Percentiles rank a stretch among this genome's conserved stretches.
Evolutionary conservation across 2,797 vertebrate genomes (phyloP).

Genomic region (Mus caroli): DNA sequence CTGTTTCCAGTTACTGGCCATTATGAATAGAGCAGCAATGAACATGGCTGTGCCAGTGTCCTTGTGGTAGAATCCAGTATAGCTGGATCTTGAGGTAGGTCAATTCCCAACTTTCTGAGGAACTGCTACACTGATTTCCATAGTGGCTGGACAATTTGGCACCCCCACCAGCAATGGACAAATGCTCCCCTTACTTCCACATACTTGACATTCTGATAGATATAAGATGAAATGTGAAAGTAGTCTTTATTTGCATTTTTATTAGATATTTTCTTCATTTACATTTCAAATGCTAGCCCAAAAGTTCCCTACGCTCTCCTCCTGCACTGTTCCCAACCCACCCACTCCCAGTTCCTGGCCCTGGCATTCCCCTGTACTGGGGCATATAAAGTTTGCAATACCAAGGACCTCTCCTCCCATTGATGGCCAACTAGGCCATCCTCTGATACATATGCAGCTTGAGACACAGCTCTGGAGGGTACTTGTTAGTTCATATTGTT

Average conservation of each 20-base stretch:
- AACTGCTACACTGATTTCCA: not conserved
- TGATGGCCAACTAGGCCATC: too few relatives aligned
- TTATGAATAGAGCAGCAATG: not conserved
- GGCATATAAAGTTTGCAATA: too few relatives aligned
- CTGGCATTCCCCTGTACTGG: too few relatives aligned
- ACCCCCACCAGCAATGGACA: not conserved
- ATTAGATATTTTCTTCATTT: too few relatives aligned
- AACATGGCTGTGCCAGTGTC: not conserved
- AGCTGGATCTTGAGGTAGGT: not conserved
- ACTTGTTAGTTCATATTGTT: too few relatives aligned
- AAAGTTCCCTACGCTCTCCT: too few relatives aligned
- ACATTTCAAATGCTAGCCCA: too few relatives aligned
- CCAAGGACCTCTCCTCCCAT: too few relatives aligned
- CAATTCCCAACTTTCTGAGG: not conserved
- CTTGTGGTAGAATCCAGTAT: not conserved
- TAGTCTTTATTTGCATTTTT: not conserved
- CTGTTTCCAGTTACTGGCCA: not conserved
- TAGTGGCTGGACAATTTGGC: not conserved
- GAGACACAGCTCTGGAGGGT: too few relatives aligned
- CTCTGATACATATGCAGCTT: too few relatives aligned
- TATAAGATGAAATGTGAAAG: not conserved
- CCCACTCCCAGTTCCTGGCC: too few relatives aligned
- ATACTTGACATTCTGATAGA: not conserved
- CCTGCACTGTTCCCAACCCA: too few relatives aligned
- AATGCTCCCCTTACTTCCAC: not conserved